phyloP scores from a whole-genome alignment of 1,140 invertebrate genomes.

The Aphaenogaster ashmeadi region DNA sequence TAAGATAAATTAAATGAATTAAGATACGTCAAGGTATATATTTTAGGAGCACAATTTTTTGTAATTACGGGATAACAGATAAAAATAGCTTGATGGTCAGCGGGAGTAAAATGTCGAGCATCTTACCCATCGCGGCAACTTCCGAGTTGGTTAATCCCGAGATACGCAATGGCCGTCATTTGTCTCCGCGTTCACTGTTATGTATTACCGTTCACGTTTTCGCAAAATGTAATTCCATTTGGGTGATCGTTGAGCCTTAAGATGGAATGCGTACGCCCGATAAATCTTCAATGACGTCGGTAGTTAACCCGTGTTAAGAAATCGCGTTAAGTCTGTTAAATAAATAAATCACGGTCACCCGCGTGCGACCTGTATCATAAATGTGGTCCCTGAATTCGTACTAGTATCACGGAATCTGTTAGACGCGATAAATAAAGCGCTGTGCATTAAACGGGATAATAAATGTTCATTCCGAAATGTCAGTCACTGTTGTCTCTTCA shows the following conservation, averaged over 20 bases:
- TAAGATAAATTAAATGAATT: constrained; percentile 1
- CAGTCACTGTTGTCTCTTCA: background rate
- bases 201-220: constrained; percentile 13
- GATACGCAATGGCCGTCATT: background rate
- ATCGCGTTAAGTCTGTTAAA: background rate
- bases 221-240: constrained; percentile 31
- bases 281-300: background rate
- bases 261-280: background rate
- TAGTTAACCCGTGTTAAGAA: constrained; percentile 4
- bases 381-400: background rate
- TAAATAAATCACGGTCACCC: constrained; percentile 18
- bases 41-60: background rate
- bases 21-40: background rate
- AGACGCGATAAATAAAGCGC: constrained; percentile 6
- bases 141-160: constrained; percentile 13
- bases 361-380: background rate
- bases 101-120: background rate
- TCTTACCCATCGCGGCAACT: background rate
- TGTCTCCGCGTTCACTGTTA: constrained; percentile 19
- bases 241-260: background rate
- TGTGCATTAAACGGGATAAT: background rate
- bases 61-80: constrained; percentile 1
- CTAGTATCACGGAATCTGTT: background rate
- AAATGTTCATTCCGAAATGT: no score
- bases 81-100: background rate